These are phyloP conservation scores for Eulemur rubriventer DNA, from an alignment of 2,797 vertebrate species.

Conservation along the genomic window DNA sequence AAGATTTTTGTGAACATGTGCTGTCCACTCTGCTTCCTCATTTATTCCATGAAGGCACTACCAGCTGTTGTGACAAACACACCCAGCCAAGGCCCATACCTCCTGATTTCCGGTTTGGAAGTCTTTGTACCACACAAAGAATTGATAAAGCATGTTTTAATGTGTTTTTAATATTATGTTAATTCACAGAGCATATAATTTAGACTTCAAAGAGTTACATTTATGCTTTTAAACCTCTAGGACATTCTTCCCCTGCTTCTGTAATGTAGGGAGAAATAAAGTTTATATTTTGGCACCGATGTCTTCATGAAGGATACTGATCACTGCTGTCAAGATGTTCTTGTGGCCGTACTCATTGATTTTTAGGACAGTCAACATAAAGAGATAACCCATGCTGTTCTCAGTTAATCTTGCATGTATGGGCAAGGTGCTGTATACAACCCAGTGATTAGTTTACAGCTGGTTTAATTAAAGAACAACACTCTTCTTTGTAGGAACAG, in stretches of 20 bases:
- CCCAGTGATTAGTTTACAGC: not conserved
- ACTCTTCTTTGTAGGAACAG: not conserved
- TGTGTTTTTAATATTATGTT: not conserved
- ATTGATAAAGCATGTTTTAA: not conserved
- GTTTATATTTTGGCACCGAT: not conserved
- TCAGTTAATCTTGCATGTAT: slow-evolving; percentile 5
- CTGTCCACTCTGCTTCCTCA: not conserved
- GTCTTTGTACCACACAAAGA: not conserved
- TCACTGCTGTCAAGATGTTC: not conserved
- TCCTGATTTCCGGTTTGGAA: not conserved
- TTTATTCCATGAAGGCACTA: not conserved
- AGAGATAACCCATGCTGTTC: not conserved
- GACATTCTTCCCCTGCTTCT: not conserved
- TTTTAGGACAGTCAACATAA: slow-evolving; percentile 10
- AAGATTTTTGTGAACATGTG: not conserved
- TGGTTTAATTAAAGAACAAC: slow-evolving; percentile 46
- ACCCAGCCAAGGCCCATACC: rapidly evolving
- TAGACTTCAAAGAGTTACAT: not conserved
- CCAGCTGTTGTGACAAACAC: no score
- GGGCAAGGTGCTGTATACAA: not conserved
- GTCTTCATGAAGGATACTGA: not conserved
- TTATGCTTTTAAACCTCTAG: not conserved
- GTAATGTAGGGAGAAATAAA: not conserved
- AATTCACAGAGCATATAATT: not conserved
- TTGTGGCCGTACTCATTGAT: not conserved